Percentiles rank a stretch among this genome's conserved stretches.
phyloP scores from a whole-genome alignment of 2,797 vertebrate species.

The Mormyrops boulengeri region DNA sequence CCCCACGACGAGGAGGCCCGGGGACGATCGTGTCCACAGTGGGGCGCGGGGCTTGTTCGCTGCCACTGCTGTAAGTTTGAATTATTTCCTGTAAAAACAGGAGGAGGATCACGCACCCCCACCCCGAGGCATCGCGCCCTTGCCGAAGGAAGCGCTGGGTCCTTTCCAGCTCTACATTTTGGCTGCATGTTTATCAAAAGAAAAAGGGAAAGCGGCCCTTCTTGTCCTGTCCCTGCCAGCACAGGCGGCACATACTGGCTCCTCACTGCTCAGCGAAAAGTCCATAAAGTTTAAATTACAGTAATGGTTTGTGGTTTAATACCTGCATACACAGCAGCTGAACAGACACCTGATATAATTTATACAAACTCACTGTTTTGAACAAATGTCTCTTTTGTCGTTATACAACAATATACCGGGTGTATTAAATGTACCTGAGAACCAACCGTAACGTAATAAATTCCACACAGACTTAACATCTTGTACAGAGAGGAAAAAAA shows the following conservation, averaged over 20 bases:
- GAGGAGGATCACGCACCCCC: not conserved
- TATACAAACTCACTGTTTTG: conserved; percentile 12
- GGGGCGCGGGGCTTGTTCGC: not conserved
- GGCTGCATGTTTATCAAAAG: not conserved
- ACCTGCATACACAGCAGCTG: not conserved
- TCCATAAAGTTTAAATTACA: conserved; percentile 16
- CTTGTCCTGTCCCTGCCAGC: not conserved
- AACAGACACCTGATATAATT: conserved; percentile 4
- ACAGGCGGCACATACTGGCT: not conserved
- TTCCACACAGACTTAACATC: not conserved
- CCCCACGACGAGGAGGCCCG: conserved; percentile 39
- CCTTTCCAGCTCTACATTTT: not conserved
- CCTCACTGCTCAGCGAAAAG: not conserved
- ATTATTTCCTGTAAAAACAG: not conserved
- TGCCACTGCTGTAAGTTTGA: not conserved
- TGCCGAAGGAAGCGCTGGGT: not conserved
- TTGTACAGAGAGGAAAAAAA: not conserved
- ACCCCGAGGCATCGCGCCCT: not conserved
- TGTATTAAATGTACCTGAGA: not conserved
- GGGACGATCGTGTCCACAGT: not conserved
- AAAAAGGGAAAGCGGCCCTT: not conserved
- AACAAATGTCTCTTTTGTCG: conserved; percentile 19
- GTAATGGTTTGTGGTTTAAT: conserved; percentile 2
- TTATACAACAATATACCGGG: not conserved
- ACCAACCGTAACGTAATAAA: not conserved